Conservation (phyloP, 2,888 invertebrate genomes). For the Elegia similella region DNA sequence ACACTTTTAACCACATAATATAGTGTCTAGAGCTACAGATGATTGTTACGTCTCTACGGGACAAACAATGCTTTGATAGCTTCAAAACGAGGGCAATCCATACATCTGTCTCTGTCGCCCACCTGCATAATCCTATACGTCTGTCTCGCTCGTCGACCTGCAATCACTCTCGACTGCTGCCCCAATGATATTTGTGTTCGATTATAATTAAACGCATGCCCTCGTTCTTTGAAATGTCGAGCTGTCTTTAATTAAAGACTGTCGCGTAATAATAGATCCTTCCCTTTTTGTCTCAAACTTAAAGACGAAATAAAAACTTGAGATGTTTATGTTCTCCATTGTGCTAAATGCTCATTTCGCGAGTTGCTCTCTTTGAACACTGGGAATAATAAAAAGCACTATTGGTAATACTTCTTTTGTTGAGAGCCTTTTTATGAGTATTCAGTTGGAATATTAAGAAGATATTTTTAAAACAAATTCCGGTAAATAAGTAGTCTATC, state of each 20-base stretch:
- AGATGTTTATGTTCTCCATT: conserved; percentile 27
- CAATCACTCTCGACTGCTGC: conserved; percentile 65
- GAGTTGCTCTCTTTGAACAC: background rate
- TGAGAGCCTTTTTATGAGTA: too few species aligned
- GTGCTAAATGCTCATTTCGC: conserved; percentile 15
- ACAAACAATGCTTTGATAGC: conserved; percentile 71
- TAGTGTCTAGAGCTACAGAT: background rate
- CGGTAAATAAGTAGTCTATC: too few species aligned
- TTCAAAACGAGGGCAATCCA: conserved; percentile 70
- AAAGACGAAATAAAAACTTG: conserved; percentile 34
- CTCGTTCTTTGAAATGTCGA: conserved; percentile 80
- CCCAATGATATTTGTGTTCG: conserved; percentile 81
- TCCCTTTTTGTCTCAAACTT: conserved; percentile 50
- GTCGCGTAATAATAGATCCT: conserved; percentile 64
- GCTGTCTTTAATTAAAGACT: conserved; percentile 76
- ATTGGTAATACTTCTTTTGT: background rate
- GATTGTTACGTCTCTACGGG: conserved; percentile 42
- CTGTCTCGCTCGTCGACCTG: conserved; percentile 54
- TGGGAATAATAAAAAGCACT: background rate
- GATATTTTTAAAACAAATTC: too few species aligned
- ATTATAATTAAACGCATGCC: conserved; percentile 77
- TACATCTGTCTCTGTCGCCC: conserved; percentile 64
- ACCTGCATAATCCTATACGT: conserved; percentile 39
- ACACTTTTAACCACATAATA: background rate
- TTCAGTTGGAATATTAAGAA: too few species aligned